Conservation (phyloP, 64 coral and sea anemone genomes). For the Montipora sp. region DNA sequence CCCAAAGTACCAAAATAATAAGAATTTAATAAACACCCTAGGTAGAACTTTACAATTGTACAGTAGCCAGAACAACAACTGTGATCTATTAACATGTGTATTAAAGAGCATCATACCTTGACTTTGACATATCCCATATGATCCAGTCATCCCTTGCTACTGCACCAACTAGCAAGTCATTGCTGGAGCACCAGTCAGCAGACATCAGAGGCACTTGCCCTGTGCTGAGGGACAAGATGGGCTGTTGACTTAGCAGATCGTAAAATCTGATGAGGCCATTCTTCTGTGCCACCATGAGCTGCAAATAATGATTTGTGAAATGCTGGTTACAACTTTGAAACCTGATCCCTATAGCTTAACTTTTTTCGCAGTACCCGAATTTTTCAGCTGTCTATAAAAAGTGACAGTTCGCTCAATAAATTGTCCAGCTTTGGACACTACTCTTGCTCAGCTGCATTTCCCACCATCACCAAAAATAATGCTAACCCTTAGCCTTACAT, state of each 20-base stretch:
- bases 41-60: too few relatives aligned
- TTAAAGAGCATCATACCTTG: constrained; percentile 68
- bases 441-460: too few relatives aligned
- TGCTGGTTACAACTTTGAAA: too few relatives aligned
- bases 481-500: too few relatives aligned
- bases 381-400: background rate
- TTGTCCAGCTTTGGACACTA: too few relatives aligned
- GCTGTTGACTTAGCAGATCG: constrained; percentile 92
- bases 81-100: background rate
- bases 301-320: background rate
- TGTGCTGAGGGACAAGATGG: constrained; percentile 92
- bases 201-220: constrained; percentile 73
- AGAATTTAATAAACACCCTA: too few relatives aligned
- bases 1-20: too few relatives aligned
- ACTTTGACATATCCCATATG: constrained; percentile 96
- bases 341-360: too few relatives aligned
- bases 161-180: constrained; percentile 81
- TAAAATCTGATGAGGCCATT: constrained; percentile 94
- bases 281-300: constrained; percentile 98
- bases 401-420: background rate
- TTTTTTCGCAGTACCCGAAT: background rate
- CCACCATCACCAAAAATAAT: too few relatives aligned
- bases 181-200: constrained; percentile 88
- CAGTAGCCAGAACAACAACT: too few relatives aligned
- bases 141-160: constrained; percentile 93